Evolutionary conservation across 2,888 invertebrate species (phyloP).

Genomic region (Balanococcus diminutus): DNA sequence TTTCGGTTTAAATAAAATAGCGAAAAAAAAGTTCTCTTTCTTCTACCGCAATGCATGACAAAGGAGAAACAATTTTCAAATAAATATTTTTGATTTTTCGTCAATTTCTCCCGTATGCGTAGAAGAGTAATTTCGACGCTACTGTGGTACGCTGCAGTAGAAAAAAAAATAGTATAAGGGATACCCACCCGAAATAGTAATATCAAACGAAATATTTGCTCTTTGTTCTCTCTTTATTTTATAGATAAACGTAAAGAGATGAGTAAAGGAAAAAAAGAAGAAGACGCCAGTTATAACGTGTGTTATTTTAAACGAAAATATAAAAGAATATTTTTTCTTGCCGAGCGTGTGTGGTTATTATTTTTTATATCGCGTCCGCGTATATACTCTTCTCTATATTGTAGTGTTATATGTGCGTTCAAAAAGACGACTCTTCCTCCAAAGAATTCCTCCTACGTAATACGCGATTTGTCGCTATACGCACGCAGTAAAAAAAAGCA

Average conservation of each 20-base stretch:
- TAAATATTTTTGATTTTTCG: conserved; percentile 45
- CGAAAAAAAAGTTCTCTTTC: not conserved
- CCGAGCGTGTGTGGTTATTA: conserved; percentile 56
- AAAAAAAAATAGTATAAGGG: not conserved
- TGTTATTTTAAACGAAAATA: conserved; percentile 50
- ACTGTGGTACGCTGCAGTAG: not conserved
- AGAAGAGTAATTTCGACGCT: conserved; percentile 4
- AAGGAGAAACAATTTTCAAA: conserved; percentile 44
- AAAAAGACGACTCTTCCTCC: not conserved
- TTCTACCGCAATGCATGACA: conserved; percentile 6
- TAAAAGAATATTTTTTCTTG: conserved; percentile 47
- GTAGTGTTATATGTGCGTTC: not conserved
- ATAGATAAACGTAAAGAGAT: conserved; percentile 49
- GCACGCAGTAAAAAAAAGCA: not conserved
- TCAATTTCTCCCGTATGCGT: conserved; percentile 33
- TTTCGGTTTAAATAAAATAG: not conserved
- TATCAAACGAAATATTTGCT: conserved; percentile 53
- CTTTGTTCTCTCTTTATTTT: conserved; percentile 52
- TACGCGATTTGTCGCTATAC: conserved; percentile 42
- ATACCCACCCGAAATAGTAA: conserved; percentile 47
- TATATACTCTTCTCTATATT: not conserved
- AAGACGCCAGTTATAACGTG: conserved; percentile 32
- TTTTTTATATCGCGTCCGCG: conserved; percentile 44
- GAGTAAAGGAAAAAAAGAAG: conserved; percentile 37
- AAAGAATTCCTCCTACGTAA: conserved; percentile 44